A percentile compares a stretch with the other conserved stretches of the same genome.
Evolutionary conservation across 2,113 vertebrate species (phyloP).

Genomic region (Phyllostomus discolor): DNA sequence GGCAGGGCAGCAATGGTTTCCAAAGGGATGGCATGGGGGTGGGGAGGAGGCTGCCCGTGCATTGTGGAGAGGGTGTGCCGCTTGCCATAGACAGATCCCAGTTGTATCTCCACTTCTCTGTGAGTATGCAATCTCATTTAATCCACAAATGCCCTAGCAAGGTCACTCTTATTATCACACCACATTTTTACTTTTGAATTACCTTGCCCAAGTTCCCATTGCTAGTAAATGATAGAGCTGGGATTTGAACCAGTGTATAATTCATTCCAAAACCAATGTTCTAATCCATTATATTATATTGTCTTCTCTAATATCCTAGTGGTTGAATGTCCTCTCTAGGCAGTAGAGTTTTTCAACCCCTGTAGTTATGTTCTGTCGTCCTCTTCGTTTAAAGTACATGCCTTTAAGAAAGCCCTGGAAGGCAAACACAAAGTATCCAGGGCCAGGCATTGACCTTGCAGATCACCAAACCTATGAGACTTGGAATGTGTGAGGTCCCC

Average conservation of each 20-base stretch:
- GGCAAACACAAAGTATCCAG: neutral
- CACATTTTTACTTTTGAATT: neutral
- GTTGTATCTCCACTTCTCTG: neutral
- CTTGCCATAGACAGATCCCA: rapidly evolving
- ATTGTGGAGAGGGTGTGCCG: rapidly evolving
- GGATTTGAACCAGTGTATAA: slow-evolving; percentile 32
- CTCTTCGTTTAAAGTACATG: neutral
- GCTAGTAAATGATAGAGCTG: slow-evolving; percentile 28
- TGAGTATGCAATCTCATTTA: neutral
- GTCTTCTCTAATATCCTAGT: slow-evolving; percentile 14
- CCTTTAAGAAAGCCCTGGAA: neutral
- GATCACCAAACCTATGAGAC: neutral
- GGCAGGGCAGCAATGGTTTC: neutral
- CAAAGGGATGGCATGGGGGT: rapidly evolving
- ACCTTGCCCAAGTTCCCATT: neutral
- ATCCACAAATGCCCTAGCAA: neutral
- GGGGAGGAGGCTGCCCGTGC: neutral
- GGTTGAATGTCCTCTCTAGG: slow-evolving; percentile 30
- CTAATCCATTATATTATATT: slow-evolving; percentile 38
- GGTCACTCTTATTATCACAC: neutral
- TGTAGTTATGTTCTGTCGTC: neutral
- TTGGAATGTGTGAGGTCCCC: rapidly evolving
- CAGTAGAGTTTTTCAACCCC: neutral
- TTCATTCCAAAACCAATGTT: slow-evolving; percentile 49
- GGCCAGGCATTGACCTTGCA: neutral